Evolutionary conservation across 2,888 invertebrate genomes (phyloP).

Genomic region (Megamerina dolium): DNA sequence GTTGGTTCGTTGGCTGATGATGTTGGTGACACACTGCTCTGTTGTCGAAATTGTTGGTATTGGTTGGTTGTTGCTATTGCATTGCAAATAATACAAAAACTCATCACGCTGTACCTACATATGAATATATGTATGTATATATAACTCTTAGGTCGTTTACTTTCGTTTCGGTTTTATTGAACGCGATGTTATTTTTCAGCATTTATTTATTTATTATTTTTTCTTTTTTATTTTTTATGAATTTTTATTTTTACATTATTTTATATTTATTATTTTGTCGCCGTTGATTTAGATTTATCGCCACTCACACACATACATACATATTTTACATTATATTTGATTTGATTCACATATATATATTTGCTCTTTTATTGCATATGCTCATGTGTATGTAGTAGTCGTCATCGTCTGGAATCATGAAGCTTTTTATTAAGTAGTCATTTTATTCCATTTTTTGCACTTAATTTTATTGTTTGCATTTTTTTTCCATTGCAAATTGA

Average conservation of each 20-base stretch:
- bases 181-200: background rate
- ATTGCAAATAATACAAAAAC: background rate
- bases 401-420: too few relatives aligned
- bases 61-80: background rate
- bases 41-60: background rate
- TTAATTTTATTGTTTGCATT: too few relatives aligned
- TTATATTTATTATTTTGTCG: background rate
- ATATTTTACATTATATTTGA: too few relatives aligned
- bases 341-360: too few relatives aligned
- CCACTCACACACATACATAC: too few relatives aligned
- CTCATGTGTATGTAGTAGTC: too few relatives aligned
- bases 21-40: background rate
- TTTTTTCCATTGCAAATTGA: too few relatives aligned
- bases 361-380: too few relatives aligned
- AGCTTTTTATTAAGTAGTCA: too few relatives aligned
- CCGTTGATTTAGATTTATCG: background rate
- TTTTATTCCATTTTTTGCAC: too few relatives aligned
- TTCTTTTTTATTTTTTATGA: background rate
- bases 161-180: background rate
- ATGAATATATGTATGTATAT: background rate
- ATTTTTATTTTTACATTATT: background rate
- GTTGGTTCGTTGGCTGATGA: background rate
- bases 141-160: slow-evolving; percentile 1
- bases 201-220: background rate
- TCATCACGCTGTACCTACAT: background rate